phyloP scores from a whole-genome alignment of 2,113 vertebrate genomes.

The Myotis brandtii region DNA sequence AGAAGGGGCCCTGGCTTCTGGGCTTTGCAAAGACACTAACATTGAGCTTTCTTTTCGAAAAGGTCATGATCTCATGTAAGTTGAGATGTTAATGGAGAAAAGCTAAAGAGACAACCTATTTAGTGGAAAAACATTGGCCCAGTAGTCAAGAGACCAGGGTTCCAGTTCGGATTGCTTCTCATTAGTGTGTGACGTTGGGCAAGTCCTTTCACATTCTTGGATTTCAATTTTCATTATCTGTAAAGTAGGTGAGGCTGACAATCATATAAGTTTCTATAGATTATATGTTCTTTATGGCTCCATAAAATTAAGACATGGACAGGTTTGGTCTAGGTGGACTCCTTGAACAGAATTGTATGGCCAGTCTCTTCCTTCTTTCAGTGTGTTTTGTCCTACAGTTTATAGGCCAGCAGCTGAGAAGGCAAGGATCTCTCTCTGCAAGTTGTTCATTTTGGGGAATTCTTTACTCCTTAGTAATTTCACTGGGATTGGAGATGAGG shows the following conservation, averaged over 20 bases:
- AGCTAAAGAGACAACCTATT: neutral
- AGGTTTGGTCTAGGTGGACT: neutral
- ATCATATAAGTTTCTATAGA: neutral
- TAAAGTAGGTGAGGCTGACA: neutral
- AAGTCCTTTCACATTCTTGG: neutral
- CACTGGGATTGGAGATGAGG: neutral
- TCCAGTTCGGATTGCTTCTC: neutral
- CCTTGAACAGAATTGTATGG: neutral
- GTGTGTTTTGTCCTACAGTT: neutral
- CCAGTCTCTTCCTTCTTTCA: neutral
- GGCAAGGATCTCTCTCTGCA: neutral
- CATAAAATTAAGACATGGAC: neutral
- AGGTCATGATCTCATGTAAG: neutral
- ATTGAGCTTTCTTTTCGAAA: slow-evolving; percentile 4
- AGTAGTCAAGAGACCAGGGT: neutral
- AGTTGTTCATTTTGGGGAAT: neutral
- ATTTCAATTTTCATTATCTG: slow-evolving; percentile 7
- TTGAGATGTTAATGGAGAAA: neutral
- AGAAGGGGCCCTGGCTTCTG: neutral
- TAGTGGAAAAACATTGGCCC: neutral
- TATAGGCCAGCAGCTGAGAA: neutral
- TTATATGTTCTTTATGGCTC: neutral
- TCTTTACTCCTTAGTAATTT: slow-evolving; percentile 2
- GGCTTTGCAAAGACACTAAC: neutral
- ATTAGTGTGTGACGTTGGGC: neutral